Evolutionary conservation across 2,888 invertebrate species (phyloP).

Genomic region (Pseudococcus viburni): DNA sequence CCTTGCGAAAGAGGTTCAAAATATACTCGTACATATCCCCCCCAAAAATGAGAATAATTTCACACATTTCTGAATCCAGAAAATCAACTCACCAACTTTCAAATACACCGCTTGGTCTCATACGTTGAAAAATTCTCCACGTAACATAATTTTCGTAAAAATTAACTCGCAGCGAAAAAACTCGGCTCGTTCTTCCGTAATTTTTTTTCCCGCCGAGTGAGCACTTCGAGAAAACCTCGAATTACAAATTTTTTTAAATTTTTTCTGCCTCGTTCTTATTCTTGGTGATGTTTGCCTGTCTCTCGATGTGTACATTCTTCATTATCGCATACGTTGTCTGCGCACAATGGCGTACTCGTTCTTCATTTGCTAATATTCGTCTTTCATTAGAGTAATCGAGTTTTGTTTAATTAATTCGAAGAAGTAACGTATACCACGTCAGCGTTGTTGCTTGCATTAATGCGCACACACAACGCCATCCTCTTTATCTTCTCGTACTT

Average conservation of each 20-base stretch:
- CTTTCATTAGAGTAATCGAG: constrained; percentile 12
- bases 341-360: constrained; percentile 1
- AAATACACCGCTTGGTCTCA: too few relatives aligned
- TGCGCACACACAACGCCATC: neutral
- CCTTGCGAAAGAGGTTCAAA: too few relatives aligned
- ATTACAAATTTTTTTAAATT: neutral
- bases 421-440: constrained; percentile 1
- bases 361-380: constrained; percentile 14
- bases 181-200: too few relatives aligned
- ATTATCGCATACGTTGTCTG: neutral
- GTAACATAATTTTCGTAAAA: too few relatives aligned
- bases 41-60: too few relatives aligned
- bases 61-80: too few relatives aligned
- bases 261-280: neutral
- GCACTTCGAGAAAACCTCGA: neutral
- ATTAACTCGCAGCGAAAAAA: too few relatives aligned
- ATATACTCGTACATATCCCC: too few relatives aligned
- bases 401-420: constrained; percentile 46
- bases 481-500: neutral
- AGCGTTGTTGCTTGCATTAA: constrained; percentile 14
- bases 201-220: neutral
- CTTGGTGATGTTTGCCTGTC: neutral
- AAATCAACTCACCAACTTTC: too few relatives aligned
- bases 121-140: too few relatives aligned
- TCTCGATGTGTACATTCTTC: neutral